Evolutionary conservation across 2,888 invertebrate genomes (phyloP), one percentile per base, ranked within the genome.

Genomic region (Iphiclides podalirius): DNA sequence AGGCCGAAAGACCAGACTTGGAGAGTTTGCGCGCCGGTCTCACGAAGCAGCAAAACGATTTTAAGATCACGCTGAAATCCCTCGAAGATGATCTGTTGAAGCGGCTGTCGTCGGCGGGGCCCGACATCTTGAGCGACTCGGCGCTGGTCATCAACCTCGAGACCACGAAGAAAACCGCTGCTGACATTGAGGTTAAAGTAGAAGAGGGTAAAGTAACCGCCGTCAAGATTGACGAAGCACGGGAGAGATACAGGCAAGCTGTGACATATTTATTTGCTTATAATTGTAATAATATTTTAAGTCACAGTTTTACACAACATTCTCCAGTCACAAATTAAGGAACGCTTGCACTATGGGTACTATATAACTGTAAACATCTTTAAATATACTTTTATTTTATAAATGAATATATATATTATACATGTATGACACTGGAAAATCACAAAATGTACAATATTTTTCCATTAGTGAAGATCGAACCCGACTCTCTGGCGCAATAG

Each of bases 11-110:
- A 55, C 97, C 98, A 0, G 98, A 98, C 75, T 90, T 98, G 52
- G 98, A 98, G 82, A 79, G 91, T 2, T 89, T 95, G 47, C 94
- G 97, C 66, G 90, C 95, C 0, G 93, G 94, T 39, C 87, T 98
- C 7, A 98, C 97, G 0, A 95, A 95, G 67, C 96, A 97, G 70
- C 97, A 98, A 71, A 98, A 98, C 67, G 95, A 95, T 69, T 98
- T 97, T 72, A 98, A 98, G 83, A 98, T 98, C 51, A 95, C 95
- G 0, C 83, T 98, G 13, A 98, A 98, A 74, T 91, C 91, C 38
- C 90, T 98, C n/a, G 98, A 98, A 88, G 98, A 98, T 68, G 96
- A 96, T 71, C 86, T 98, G 11, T 82, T 98, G 37, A 94, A 94
- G 54, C 91, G 97, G 41, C 77, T 98, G 53, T 95, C 97, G 0